phyloP scores from a whole-genome alignment of 2,888 invertebrate genomes.

The Rhingia campestris region DNA sequence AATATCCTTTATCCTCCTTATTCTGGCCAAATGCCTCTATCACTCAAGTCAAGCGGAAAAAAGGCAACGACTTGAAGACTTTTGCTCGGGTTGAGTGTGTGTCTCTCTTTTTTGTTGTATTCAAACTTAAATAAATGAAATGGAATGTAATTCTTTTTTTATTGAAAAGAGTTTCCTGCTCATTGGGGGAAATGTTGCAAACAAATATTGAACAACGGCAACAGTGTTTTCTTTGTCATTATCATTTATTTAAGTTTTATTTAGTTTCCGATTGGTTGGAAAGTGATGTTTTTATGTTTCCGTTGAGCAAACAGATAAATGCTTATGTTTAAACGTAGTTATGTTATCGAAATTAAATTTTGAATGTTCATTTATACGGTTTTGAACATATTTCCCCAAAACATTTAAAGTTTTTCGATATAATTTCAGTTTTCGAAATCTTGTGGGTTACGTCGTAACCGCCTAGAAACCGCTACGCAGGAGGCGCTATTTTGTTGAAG shows the following conservation, averaged over 20 bases:
- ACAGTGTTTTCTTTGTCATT: constrained; percentile 7
- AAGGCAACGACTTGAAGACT: constrained; percentile 14
- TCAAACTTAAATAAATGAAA: constrained; percentile 43
- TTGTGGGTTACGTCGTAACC: too few relatives aligned
- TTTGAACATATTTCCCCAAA: too few relatives aligned
- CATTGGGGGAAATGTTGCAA: constrained; percentile 1
- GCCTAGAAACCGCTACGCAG: too few relatives aligned
- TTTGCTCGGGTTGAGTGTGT: not conserved
- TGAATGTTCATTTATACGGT: too few relatives aligned
- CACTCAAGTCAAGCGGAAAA: constrained; percentile 23
- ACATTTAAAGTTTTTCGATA: too few relatives aligned
- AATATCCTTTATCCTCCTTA: constrained; percentile 6
- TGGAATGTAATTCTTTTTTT: constrained; percentile 48
- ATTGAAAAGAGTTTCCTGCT: constrained; percentile 59
- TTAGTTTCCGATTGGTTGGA: not conserved
- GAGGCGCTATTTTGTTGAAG: too few relatives aligned
- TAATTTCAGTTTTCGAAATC: too few relatives aligned
- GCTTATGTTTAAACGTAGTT: too few relatives aligned
- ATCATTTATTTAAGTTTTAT: not conserved
- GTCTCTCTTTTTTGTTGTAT: not conserved
- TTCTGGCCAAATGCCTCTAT: constrained; percentile 44
- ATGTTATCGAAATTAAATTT: too few relatives aligned
- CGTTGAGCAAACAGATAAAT: too few relatives aligned
- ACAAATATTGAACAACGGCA: not conserved
- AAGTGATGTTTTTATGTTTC: not conserved